Evolutionary conservation across 2,888 invertebrate genomes (phyloP), one percentile per base, ranked within the genome.

Genomic region (Melitaea athalia): DNA sequence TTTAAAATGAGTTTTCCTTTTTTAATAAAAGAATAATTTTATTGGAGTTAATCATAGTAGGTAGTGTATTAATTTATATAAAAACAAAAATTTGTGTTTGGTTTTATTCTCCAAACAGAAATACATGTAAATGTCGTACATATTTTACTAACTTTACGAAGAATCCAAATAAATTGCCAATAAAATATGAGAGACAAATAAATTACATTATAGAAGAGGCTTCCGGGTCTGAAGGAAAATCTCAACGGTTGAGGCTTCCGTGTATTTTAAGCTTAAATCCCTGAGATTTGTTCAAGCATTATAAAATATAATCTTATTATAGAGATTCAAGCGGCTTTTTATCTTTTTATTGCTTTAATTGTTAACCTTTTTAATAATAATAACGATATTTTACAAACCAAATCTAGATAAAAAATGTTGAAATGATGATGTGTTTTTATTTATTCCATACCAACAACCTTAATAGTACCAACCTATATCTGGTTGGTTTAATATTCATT

Each of bases 161-260:
- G 14, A 57, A 3, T 15, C 15, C 10, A 17, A 57, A 42, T 17
- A 57, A 42, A 57, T 57, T 15, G 10, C 10, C 42, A 15, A 57
- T 57, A 57, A 42, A 15, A 52, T 64, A 53, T 24, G 47, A 52
- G n/a, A 57, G 8, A 53, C 55, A 66, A 45, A 52, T 63, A 68
- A 42, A 47, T 60, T 33, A 60, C 47, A 38, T 31, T 47, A 60
- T 53, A 64, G 47, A 60, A 47, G 47, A 42, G 47, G 24, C 55
- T 68, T 52, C 64, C 47, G 64, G 47, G 24, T 43, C 12, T 10
- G 49, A 52, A 31, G 63, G 53, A 60, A 68, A 64, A 55, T 60
- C 53, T 59, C 38, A 24, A 64, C 53, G 24, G 59, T 60, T 33
- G 31, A 38, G 53, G 14, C 14, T 55, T 64, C 45, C n/a, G 42